A percentile compares a stretch with the other conserved stretches of the same genome.
Conservation (phyloP, 2,113 vertebrate genomes). For the Oncorhynchus nerka region DNA sequence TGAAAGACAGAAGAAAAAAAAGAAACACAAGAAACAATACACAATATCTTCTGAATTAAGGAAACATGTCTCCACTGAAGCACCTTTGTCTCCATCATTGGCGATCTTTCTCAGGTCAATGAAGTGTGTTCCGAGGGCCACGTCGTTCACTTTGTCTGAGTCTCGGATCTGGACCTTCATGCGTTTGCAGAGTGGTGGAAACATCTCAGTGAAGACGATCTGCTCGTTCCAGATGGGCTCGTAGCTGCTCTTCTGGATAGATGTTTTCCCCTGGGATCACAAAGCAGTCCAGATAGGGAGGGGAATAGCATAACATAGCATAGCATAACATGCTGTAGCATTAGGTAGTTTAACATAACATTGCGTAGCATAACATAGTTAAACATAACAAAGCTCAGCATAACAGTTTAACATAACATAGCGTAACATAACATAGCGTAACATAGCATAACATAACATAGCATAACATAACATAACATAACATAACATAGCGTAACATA, state of each 20-base stretch:
- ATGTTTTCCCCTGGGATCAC: constrained; percentile 85
- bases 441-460: too few species aligned
- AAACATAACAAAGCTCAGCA: too few species aligned
- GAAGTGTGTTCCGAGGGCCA: constrained; percentile 96
- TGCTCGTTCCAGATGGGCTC: constrained; percentile 98
- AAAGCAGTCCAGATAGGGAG: background rate
- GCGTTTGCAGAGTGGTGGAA: constrained; percentile 90
- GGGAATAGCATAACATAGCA: background rate
- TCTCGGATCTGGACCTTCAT: constrained; percentile 96
- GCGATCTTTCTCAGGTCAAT: constrained; percentile 90
- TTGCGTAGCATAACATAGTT: too few species aligned
- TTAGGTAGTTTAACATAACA: too few species aligned
- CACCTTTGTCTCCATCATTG: constrained; percentile 97
- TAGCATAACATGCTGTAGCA: too few species aligned
- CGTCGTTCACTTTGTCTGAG: constrained; percentile 95
- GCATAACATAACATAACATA: too few species aligned
- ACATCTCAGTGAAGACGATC: constrained; percentile 93
- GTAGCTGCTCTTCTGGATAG: constrained; percentile 96
- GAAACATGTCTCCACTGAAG: background rate
- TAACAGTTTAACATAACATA: background rate
- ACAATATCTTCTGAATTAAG: background rate
- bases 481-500: too few species aligned
- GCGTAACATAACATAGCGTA: background rate
- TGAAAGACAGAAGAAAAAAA: too few species aligned
- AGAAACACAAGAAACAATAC: background rate